Evolutionary conservation across 30 jellyfish, hydroid and myxozoan species (phyloP), one percentile per base, ranked within the genome.

Genomic region (Morbakka virulenta): DNA sequence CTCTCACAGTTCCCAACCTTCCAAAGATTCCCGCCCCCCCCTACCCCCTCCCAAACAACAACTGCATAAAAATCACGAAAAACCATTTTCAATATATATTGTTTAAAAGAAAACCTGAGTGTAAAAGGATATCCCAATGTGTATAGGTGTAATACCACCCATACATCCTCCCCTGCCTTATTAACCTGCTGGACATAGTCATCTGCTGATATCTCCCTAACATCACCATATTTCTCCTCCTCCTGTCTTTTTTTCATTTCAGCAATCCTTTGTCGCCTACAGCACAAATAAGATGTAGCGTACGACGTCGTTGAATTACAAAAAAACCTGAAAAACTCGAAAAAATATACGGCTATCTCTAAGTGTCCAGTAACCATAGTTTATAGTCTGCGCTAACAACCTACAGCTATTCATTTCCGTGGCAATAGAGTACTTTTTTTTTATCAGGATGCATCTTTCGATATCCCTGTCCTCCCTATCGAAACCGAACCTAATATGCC

Each of bases 91-190:
- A n/a, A n/a, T n/a, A n/a, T n/a, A n/a, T n/a, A n/a, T n/a, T n/a
- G n/a, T n/a, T n/a, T n/a, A n/a, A n/a, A n/a, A n/a, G n/a, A n/a
- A n/a, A n/a, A n/a, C n/a, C n/a, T n/a, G n/a, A n/a, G n/a, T n/a
- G n/a, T n/a, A 53, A 77, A 91, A 91, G 86, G 96, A 85, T 91
- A 91, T 96, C 85, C 94, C 2, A 93, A 62, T 81, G 87, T 79
- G 70, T 81, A 93, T 4, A 93, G 91, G 77, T 93, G 99, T 63
- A 93, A 67, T 2, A 93, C 96, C n/a, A 93, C 99, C 99, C 99
- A 93, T 11, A 93, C 94, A 36, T 89, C 99, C 22, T 87, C 95
- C 48, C 96, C 97, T 48, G 99, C 97, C 29, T 87, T 87, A 48
- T 93, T 93, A 9, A 93, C 99, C 25, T 93, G 96, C 17, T 87